Percentiles rank a stretch among this genome's conserved stretches.
Conservation (phyloP, 1,140 invertebrate genomes). For the Penaeus vannamei region DNA sequence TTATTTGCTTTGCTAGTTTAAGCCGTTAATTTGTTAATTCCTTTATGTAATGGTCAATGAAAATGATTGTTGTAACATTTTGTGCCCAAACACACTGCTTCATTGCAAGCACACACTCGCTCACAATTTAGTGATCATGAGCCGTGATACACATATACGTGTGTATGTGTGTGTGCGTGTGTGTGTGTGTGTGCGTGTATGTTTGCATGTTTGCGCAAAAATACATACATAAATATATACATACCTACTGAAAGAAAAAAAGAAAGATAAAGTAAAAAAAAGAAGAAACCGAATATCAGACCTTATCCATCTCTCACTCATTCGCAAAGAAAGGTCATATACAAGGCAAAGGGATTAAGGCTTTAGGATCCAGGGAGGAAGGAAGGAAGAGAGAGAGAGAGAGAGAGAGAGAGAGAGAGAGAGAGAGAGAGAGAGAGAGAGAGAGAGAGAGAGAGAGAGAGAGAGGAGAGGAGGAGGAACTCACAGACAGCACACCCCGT, state of each 20-base stretch:
- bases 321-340: neutral
- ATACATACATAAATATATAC: neutral
- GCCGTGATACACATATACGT: neutral
- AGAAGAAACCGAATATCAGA: neutral
- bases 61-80: no score
- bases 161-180: neutral
- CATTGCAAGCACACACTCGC: no score
- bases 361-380: neutral
- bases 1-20: no score
- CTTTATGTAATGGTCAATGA: no score
- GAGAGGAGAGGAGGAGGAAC: neutral
- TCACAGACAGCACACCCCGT: no score
- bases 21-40: no score
- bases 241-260: neutral
- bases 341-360: neutral
- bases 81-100: no score
- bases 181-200: neutral
- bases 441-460: slow-evolving; percentile 12
- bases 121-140: no score
- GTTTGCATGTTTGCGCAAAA: neutral
- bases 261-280: neutral
- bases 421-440: neutral
- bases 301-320: no score
- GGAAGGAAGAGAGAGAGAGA: slow-evolving; percentile 4
- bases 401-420: slow-evolving; percentile 9